These are phyloP conservation scores for Galerucella nymphaeae DNA, from an alignment of 2,888 invertebrate species.

Conservation along the genomic window DNA sequence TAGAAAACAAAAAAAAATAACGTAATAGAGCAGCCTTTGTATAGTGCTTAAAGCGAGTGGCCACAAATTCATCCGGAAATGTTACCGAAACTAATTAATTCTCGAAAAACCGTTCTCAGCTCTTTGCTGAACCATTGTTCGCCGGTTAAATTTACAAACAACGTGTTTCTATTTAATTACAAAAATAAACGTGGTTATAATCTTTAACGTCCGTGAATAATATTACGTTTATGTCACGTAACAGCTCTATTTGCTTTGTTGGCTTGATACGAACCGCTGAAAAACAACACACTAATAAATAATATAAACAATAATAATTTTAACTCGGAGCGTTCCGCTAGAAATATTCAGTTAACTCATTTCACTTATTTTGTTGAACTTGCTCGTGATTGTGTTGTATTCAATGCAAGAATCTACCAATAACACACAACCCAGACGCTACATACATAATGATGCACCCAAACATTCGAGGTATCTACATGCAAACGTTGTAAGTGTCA, in stretches of 20 bases:
- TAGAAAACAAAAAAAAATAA: slow-evolving; percentile 8
- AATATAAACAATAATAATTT: neutral
- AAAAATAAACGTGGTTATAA: slow-evolving; percentile 19
- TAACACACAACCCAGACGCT: too few relatives aligned
- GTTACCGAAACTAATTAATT: slow-evolving; percentile 15
- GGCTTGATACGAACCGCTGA: neutral
- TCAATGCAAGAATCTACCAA: too few relatives aligned
- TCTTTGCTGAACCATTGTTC: slow-evolving; percentile 13
- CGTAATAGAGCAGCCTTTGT: slow-evolving; percentile 2
- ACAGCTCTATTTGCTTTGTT: slow-evolving; percentile 7
- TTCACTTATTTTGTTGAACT: too few relatives aligned
- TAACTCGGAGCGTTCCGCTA: neutral
- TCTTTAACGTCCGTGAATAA: slow-evolving; percentile 14
- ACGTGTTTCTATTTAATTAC: slow-evolving; percentile 17
- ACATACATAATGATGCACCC: too few relatives aligned
- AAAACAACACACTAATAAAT: neutral
- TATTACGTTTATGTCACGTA: slow-evolving; percentile 13
- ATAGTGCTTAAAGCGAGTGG: slow-evolving; percentile 19
- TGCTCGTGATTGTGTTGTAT: too few relatives aligned
- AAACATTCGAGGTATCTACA: too few relatives aligned
- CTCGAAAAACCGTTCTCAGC: slow-evolving; percentile 13
- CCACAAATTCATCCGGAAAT: slow-evolving; percentile 17
- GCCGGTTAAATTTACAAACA: slow-evolving; percentile 17
- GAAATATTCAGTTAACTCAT: neutral
- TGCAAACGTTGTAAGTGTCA: too few relatives aligned